Percentiles rank a stretch among this genome's conserved stretches.
phyloP scores from a whole-genome alignment of 2,113 vertebrate genomes.

The Sinosuthora webbiana region DNA sequence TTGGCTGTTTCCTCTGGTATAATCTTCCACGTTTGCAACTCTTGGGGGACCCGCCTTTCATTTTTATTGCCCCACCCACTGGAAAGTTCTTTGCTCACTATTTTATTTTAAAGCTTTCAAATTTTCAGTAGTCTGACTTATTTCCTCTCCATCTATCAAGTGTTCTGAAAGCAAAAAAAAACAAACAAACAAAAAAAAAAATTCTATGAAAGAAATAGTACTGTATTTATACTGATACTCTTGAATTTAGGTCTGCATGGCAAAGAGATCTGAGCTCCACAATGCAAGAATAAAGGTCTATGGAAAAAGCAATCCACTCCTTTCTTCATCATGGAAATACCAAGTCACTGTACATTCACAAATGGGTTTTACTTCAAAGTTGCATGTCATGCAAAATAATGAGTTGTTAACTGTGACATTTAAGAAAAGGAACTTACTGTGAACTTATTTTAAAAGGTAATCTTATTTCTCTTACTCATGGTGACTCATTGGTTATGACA shows the following conservation, averaged over 20 bases:
- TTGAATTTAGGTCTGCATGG: neutral
- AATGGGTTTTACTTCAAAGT: constrained; percentile 32
- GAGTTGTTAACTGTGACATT: constrained; percentile 8
- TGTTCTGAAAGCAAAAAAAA: neutral
- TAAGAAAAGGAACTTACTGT: constrained; percentile 21
- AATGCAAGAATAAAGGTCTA: neutral
- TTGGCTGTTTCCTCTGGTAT: neutral
- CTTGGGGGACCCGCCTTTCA: neutral
- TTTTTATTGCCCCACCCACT: constrained; percentile 31
- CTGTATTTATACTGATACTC: neutral
- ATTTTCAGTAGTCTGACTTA: constrained; percentile 4
- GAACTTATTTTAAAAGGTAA: constrained; percentile 45
- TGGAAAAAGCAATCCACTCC: neutral
- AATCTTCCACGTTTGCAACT: constrained; percentile 23
- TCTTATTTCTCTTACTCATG: constrained; percentile 34
- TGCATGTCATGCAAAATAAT: neutral
- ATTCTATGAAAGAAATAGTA: neutral
- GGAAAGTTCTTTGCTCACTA: neutral
- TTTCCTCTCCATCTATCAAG: neutral
- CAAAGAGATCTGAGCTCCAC: neutral
- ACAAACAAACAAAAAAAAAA: neutral
- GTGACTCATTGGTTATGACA: constrained; percentile 51
- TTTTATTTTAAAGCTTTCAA: constrained; percentile 17
- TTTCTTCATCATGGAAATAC: constrained; percentile 27
- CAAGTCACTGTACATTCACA: neutral